Evolutionary conservation across 2,113 vertebrate genomes (phyloP).

Genomic region (Delphinus delphis): DNA sequence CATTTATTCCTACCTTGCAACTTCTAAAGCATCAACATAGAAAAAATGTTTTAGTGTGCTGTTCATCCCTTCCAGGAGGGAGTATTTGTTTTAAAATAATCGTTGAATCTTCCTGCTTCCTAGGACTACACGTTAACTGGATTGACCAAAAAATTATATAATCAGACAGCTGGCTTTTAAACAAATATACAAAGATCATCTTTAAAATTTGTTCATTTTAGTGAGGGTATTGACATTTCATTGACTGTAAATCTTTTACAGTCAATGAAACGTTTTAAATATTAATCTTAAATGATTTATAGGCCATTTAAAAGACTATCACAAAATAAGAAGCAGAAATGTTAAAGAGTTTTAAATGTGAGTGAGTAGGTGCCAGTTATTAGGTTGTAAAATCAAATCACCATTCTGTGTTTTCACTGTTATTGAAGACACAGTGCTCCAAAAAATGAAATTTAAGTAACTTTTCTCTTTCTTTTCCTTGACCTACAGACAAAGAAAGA

Average conservation of each 20-base stretch:
- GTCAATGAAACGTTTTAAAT: not conserved
- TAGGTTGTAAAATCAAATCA: not conserved
- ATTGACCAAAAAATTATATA: not conserved
- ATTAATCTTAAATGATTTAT: not conserved
- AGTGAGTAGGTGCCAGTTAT: not conserved
- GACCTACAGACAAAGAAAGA: not conserved
- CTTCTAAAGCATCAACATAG: not conserved
- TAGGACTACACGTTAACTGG: not conserved
- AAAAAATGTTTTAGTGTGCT: not conserved
- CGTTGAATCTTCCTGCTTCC: not conserved
- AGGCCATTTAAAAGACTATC: not conserved
- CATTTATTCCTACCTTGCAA: not conserved
- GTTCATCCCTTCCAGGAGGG: not conserved
- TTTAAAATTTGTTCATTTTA: not conserved
- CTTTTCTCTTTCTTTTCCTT: not conserved
- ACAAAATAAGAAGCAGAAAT: not conserved
- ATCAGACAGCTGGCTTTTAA: not conserved
- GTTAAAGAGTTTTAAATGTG: conserved; percentile 22
- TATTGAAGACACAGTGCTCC: not conserved
- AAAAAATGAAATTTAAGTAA: not conserved
- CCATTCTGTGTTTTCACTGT: not conserved
- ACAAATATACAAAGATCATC: not conserved
- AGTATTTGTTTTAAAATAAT: not conserved
- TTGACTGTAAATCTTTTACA: not conserved
- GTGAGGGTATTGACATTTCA: not conserved